Evolutionary conservation across 2,888 invertebrate species (phyloP), one percentile per base, ranked within the genome.

Genomic region (Andrena flavipes): DNA sequence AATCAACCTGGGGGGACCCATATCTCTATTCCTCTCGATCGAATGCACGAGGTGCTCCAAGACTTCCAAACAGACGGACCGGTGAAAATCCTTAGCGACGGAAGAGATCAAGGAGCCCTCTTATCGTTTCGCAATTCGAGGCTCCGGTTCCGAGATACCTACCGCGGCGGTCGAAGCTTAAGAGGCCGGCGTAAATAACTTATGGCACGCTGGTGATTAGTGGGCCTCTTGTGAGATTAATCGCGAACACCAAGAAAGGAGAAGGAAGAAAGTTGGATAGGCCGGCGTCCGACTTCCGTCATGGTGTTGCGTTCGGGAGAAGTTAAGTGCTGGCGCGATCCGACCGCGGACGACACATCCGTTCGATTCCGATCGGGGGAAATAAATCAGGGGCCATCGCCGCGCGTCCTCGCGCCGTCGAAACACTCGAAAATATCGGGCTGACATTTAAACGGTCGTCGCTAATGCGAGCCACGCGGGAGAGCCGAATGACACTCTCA

Each of bases 401-500:
- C 54, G 71, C 63, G 62, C 79, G 48, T 80, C 78, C 73, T 63
- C 77, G 30, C 60, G 68, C 29, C 35, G 72, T 54, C 67, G 73
- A 80, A 79, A 80, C 84, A 84, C 89, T 85, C 83, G 84, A 56
- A 87, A 88, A 85, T 86, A 84, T 82, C 88, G 84, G 69, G 79
- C 82, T 82, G 90, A 89, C 89, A 89, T 82, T 90, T 90, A 88
- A 89, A 87, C 89, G 87, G 84, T 69, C 81, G 83, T 82, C 87
- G 86, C 86, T 90, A 91, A 91, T 91, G 91, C 88, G 84, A 82
- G 76, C 56, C 82, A 77, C 86, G 82, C 85, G 87, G 79, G 80
- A 75, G 80, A 78, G 79, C 84, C 77, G 89, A 91, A 89, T 89
- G 92, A 92, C 92, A 91, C 90, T 89, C 89, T 93, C 92, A 92